Conservation (phyloP, 1,140 invertebrate species). For the Platyscapa corneri region DNA sequence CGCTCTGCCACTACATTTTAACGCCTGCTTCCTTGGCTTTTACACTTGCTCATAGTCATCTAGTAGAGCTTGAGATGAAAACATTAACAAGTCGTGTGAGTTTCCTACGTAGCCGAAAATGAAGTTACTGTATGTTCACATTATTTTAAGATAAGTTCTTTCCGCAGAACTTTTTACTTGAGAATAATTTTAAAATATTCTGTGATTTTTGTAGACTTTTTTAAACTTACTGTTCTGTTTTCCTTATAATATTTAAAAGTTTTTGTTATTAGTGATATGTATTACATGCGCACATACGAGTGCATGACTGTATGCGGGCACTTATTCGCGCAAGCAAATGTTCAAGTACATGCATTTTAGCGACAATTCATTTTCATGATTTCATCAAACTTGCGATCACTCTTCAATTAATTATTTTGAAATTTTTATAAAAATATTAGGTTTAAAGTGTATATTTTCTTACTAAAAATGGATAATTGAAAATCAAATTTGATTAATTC, state of each 20-base stretch:
- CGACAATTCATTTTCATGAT: not conserved
- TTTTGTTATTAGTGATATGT: not conserved
- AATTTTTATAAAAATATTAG: not conserved
- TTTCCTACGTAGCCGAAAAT: not conserved
- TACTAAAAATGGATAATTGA: too few species aligned
- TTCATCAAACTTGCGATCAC: constrained; percentile 52
- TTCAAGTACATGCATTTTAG: not conserved
- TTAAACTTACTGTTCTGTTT: not conserved
- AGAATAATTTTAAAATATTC: too few species aligned
- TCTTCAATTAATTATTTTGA: constrained; percentile 55
- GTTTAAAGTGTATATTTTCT: too few species aligned
- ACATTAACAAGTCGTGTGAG: not conserved
- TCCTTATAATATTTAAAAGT: not conserved
- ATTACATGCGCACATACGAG: not conserved
- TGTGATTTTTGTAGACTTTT: not conserved
- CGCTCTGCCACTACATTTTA: constrained; percentile 55
- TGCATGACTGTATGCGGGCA: too few species aligned
- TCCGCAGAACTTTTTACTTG: too few species aligned
- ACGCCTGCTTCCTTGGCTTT: constrained; percentile 46
- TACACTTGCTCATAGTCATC: constrained; percentile 58
- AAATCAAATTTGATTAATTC: too few species aligned
- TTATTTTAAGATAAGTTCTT: not conserved
- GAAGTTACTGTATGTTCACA: not conserved
- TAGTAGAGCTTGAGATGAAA: constrained; percentile 56
- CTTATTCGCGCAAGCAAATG: too few species aligned